phyloP scores from a whole-genome alignment of 2,797 vertebrate genomes.

The Danio jaintianensis region DNA sequence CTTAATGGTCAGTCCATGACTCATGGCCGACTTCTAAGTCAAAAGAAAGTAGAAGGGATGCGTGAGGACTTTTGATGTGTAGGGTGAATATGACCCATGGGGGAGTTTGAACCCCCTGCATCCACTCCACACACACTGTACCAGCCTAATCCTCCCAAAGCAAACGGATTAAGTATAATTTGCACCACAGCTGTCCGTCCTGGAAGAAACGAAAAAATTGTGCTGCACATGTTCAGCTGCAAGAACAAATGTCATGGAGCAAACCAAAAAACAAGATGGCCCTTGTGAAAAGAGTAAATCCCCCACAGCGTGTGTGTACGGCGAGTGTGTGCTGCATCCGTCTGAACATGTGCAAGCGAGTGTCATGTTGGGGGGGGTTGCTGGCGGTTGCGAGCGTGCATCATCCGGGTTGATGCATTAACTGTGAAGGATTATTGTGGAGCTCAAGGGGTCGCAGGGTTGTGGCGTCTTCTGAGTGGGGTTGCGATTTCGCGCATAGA shows the following conservation, averaged over 20 bases:
- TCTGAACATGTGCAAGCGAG: conserved; percentile 67
- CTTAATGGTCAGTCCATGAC: conserved; percentile 25
- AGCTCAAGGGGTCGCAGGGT: conserved; percentile 65
- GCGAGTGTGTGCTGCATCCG: conserved; percentile 59
- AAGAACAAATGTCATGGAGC: conserved; percentile 86
- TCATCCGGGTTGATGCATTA: conserved; percentile 50
- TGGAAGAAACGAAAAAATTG: conserved; percentile 87
- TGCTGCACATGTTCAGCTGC: conserved; percentile 89
- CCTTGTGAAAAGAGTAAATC: conserved; percentile 55
- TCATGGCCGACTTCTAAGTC: conserved; percentile 29
- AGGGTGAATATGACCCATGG: conserved; percentile 79
- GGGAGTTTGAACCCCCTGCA: conserved; percentile 68
- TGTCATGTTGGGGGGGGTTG: conserved; percentile 54
- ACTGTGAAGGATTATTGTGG: conserved; percentile 76
- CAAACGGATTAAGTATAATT: conserved; percentile 88
- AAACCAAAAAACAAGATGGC: conserved; percentile 87
- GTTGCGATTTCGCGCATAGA: conserved; percentile 26
- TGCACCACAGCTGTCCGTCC: conserved; percentile 88
- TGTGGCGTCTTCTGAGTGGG: conserved; percentile 47
- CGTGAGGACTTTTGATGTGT: conserved; percentile 70
- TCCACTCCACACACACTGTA: conserved; percentile 71
- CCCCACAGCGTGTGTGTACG: conserved; percentile 52
- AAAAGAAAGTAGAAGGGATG: conserved; percentile 43
- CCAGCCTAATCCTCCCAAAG: conserved; percentile 84
- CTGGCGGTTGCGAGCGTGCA: conserved; percentile 51